A percentile compares a stretch with the other conserved stretches of the same genome.
Evolutionary conservation across 2,888 invertebrate genomes (phyloP).

Genomic region (Oxytorus armatus): DNA sequence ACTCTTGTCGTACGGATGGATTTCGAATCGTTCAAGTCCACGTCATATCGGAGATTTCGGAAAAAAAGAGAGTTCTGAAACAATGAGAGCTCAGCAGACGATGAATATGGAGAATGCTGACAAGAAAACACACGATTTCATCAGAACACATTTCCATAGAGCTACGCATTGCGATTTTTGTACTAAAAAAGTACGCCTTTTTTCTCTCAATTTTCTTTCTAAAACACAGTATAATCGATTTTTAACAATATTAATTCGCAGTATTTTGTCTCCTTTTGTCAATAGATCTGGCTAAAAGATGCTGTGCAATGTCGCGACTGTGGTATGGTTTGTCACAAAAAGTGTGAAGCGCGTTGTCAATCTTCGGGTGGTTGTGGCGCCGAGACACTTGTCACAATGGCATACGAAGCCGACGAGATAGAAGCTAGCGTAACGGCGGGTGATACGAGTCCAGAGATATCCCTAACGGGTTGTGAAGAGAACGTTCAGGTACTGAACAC

Average conservation of each 20-base stretch:
- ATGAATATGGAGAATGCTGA: constrained; percentile 75
- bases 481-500: constrained; percentile 83
- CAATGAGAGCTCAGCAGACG: constrained; percentile 75
- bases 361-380: constrained; percentile 88
- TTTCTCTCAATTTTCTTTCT: no score
- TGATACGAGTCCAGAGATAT: constrained; percentile 82
- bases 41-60: constrained; percentile 73
- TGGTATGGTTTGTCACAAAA: constrained; percentile 97
- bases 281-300: constrained; percentile 98
- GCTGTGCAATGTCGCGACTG: constrained; percentile 97
- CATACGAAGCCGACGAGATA: constrained; percentile 81
- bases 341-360: constrained; percentile 95
- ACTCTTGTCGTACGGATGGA: constrained; percentile 93
- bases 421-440: constrained; percentile 76
- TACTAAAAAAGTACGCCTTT: constrained; percentile 91
- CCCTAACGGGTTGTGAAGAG: constrained; percentile 83
- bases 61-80: constrained; percentile 78
- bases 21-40: constrained; percentile 84
- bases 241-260: no score
- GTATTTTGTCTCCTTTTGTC: constrained; percentile 18
- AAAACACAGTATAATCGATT: no score
- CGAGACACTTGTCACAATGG: constrained; percentile 78
- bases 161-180: constrained; percentile 97
- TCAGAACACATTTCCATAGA: constrained; percentile 94
- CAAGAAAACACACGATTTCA: constrained; percentile 89